Percentiles rank a stretch among this genome's conserved stretches.
Conservation (phyloP, 2,113 vertebrate species). For the Callocephalon fimbriatum region DNA sequence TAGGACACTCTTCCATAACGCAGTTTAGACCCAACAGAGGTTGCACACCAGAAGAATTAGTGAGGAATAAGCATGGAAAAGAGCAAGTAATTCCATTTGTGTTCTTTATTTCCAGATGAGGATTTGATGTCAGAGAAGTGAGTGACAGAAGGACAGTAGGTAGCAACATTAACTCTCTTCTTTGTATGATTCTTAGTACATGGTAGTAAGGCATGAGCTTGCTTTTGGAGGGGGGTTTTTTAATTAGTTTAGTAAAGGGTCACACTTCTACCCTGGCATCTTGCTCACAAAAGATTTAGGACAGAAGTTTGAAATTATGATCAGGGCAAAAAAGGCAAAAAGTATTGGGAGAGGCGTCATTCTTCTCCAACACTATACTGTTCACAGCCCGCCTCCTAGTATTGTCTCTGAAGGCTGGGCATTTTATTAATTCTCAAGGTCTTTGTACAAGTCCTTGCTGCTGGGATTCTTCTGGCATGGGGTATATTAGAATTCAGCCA, state of each 20-base stretch:
- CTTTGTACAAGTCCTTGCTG: neutral
- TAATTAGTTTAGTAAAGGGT: neutral
- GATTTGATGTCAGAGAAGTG: neutral
- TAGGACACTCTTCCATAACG: neutral
- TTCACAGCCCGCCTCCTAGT: neutral
- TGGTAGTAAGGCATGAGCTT: neutral
- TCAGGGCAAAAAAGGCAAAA: neutral
- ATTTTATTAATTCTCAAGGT: neutral
- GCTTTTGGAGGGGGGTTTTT: neutral
- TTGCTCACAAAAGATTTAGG: neutral
- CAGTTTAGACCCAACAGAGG: neutral
- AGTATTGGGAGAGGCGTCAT: neutral
- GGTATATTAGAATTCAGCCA: neutral
- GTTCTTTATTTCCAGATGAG: neutral
- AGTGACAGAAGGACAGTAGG: neutral
- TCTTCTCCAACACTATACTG: neutral
- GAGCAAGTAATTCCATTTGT: neutral
- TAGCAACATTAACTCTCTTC: neutral
- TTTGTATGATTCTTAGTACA: neutral
- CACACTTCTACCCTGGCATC: neutral
- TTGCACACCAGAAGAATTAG: neutral
- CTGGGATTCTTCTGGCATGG: neutral
- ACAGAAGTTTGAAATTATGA: neutral
- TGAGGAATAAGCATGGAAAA: neutral
- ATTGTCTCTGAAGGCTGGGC: neutral